Percentiles rank a stretch among this genome's conserved stretches.
Conservation (phyloP, 2,113 vertebrate genomes). For the Clarias gariepinus region DNA sequence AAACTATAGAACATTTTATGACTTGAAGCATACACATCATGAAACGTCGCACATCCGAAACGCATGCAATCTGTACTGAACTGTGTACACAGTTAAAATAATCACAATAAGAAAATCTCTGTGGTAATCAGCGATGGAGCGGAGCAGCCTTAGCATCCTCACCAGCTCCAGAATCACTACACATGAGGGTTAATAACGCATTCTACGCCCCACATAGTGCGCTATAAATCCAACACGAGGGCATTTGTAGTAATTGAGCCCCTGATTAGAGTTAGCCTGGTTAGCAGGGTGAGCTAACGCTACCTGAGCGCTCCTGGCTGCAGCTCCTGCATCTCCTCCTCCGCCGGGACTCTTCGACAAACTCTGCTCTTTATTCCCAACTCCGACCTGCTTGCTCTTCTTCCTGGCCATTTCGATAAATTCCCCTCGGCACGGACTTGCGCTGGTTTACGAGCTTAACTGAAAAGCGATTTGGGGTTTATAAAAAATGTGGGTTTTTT, state of each 20-base stretch:
- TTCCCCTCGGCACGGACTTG: constrained; percentile 67
- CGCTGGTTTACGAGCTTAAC: constrained; percentile 63
- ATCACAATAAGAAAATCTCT: neutral
- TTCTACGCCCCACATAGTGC: neutral
- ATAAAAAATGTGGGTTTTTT: constrained; percentile 49
- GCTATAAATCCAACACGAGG: neutral
- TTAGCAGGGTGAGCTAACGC: constrained; percentile 41
- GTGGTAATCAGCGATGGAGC: constrained; percentile 14
- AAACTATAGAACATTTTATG: neutral
- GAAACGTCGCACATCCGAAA: neutral
- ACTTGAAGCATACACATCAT: neutral
- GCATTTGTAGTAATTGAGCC: neutral
- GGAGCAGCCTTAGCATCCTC: neutral
- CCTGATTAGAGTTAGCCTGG: neutral
- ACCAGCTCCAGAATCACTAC: neutral
- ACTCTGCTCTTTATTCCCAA: constrained; percentile 75
- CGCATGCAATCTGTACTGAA: neutral
- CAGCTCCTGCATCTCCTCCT: constrained; percentile 74
- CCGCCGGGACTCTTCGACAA: constrained; percentile 74
- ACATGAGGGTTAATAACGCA: neutral
- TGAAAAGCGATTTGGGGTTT: constrained; percentile 60
- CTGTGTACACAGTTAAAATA: neutral
- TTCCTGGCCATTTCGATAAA: constrained; percentile 81
- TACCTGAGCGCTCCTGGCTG: constrained; percentile 77
- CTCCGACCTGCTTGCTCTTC: constrained; percentile 82